These are phyloP conservation scores for Nemoura dubitans DNA, from an alignment of 2,888 invertebrate species.

Conservation along the genomic window DNA sequence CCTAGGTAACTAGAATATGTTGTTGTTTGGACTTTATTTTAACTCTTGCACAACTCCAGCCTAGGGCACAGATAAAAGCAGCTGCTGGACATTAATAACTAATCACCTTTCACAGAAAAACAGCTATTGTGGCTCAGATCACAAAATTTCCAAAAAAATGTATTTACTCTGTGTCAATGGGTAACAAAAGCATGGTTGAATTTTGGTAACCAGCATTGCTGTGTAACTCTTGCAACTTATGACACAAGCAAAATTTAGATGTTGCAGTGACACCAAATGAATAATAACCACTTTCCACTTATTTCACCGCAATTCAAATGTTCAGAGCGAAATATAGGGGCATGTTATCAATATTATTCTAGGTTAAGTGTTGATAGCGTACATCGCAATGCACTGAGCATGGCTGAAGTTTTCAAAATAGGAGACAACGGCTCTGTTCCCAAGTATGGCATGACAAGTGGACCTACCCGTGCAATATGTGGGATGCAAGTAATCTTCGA, in stretches of 20 bases:
- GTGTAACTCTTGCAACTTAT: no score
- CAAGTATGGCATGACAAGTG: background rate
- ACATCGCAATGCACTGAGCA: background rate
- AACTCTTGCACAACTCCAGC: background rate
- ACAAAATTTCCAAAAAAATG: no score
- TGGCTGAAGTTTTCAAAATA: background rate
- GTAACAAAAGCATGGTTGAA: background rate
- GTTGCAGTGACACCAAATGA: no score
- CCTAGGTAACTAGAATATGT: no score
- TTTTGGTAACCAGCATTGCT: no score
- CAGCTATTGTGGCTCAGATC: background rate
- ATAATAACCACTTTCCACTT: background rate
- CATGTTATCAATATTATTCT: background rate
- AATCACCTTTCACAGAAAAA: background rate
- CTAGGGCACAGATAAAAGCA: background rate
- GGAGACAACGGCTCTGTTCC: background rate
- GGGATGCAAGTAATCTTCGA: conserved; percentile 34
- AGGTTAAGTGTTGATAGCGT: background rate
- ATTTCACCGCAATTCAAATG: background rate
- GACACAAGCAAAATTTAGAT: no score
- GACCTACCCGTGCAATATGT: background rate
- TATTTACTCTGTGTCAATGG: background rate
- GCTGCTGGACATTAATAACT: background rate
- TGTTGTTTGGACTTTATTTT: background rate
- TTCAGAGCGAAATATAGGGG: background rate